A percentile compares a stretch with the other conserved stretches of the same genome.
phyloP scores from a whole-genome alignment of 2,888 invertebrate genomes.

The Tinea semifulvella region DNA sequence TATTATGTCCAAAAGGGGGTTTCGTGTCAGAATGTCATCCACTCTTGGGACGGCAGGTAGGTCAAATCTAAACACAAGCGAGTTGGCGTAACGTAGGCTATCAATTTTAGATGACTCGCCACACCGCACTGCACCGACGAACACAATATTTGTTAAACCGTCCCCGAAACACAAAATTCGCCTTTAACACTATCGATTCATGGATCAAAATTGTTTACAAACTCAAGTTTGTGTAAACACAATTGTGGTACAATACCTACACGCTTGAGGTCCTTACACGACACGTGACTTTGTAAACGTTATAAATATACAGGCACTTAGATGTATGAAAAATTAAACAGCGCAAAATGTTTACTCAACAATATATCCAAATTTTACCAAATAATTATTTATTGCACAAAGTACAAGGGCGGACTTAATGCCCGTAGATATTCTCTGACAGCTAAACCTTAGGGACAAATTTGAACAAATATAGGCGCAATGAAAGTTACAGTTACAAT shows the following conservation, averaged over 20 bases:
- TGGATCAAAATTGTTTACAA: background rate
- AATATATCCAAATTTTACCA: no score
- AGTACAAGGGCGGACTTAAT: no score
- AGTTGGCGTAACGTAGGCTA: slow-evolving; percentile 26
- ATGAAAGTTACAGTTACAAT: no score
- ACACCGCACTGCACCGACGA: slow-evolving; percentile 18
- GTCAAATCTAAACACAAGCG: slow-evolving; percentile 18
- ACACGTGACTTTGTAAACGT: slow-evolving; percentile 10
- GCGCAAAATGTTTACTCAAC: no score
- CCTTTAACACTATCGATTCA: background rate
- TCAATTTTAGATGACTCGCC: slow-evolving; percentile 41
- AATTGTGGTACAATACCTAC: background rate
- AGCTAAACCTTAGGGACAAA: no score
- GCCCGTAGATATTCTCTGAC: no score
- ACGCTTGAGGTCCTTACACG: slow-evolving; percentile 7
- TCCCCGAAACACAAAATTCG: background rate
- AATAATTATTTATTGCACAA: no score
- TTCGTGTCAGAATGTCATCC: slow-evolving; percentile 2
- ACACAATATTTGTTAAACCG: slow-evolving; percentile 5
- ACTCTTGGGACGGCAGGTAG: slow-evolving; percentile 16
- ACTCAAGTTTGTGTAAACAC: background rate
- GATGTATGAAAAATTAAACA: no score
- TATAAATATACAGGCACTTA: no score
- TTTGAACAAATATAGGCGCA: no score
- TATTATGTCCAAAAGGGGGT: no score